Percentiles rank a stretch among this genome's conserved stretches.
Conservation (phyloP, 2,888 invertebrate species). For the Idaea biselata region DNA sequence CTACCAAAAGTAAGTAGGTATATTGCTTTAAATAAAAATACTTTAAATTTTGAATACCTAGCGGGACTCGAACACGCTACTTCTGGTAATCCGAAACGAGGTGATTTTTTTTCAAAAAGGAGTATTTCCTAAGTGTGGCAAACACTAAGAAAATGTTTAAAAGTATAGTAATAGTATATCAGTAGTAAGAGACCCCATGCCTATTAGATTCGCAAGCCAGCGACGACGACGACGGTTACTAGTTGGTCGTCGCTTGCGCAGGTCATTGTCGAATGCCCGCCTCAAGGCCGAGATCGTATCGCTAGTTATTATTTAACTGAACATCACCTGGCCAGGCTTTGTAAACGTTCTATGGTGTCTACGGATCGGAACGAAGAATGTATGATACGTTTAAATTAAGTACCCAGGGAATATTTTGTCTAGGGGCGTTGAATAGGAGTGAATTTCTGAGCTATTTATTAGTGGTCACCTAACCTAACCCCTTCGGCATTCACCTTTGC, state of each 20-base stretch:
- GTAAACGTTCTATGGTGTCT: conserved; percentile 14
- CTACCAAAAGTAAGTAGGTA: no score
- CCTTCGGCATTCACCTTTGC: conserved; percentile 28
- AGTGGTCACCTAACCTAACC: neutral
- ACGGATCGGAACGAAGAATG: neutral
- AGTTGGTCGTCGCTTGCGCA: conserved; percentile 50
- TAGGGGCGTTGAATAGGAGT: neutral
- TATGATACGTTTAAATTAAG: neutral
- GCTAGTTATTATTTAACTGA: conserved; percentile 16
- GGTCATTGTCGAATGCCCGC: conserved; percentile 61
- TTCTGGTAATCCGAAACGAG: no score
- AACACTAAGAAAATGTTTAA: no score
- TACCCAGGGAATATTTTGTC: neutral
- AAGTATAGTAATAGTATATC: neutral
- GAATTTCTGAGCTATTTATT: neutral
- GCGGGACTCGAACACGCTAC: no score
- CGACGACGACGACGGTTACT: conserved; percentile 37
- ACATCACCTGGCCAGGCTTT: conserved; percentile 27
- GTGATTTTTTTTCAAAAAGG: no score
- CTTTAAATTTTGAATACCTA: no score
- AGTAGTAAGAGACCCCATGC: conserved; percentile 6
- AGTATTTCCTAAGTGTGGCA: no score
- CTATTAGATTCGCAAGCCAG: conserved; percentile 41
- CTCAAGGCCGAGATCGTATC: conserved; percentile 60
- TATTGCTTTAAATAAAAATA: no score